A percentile compares a stretch with the other conserved stretches of the same genome.
These are phyloP conservation scores for Xestia rhomboidea DNA, from an alignment of 2,888 invertebrate genomes.

Conservation along the genomic window DNA sequence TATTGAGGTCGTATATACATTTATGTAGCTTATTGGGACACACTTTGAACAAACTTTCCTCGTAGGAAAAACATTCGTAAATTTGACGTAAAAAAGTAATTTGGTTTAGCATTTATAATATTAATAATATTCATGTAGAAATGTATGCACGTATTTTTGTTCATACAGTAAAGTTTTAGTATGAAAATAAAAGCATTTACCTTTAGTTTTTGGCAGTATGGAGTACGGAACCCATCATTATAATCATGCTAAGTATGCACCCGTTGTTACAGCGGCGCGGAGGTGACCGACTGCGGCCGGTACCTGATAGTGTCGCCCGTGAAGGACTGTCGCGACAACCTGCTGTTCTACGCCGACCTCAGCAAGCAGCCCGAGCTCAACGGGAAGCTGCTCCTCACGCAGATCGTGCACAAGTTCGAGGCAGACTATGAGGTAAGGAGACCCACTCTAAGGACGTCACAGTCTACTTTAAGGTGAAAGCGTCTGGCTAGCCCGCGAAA, in stretches of 20 bases:
- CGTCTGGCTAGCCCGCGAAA: no score
- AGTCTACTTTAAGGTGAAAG: neutral
- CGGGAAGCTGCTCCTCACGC: slow-evolving; percentile 92
- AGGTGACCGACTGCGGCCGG: slow-evolving; percentile 97
- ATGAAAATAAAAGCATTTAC: neutral
- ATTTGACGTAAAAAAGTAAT: neutral
- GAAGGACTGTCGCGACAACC: slow-evolving; percentile 97
- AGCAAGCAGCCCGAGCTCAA: slow-evolving; percentile 91
- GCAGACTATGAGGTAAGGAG: slow-evolving; percentile 96
- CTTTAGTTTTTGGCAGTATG: neutral
- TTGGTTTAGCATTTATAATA: neutral
- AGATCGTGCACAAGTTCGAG: slow-evolving; percentile 96
- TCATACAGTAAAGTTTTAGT: neutral
- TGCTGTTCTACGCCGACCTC: slow-evolving; percentile 96
- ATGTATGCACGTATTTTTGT: neutral
- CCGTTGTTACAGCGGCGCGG: slow-evolving; percentile 92
- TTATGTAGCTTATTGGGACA: slow-evolving; percentile 26
- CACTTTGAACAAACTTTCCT: slow-evolving; percentile 62
- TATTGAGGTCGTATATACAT: slow-evolving; percentile 1
- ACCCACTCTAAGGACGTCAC: neutral
- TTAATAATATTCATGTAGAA: neutral
- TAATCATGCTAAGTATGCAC: neutral
- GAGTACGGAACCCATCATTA: neutral
- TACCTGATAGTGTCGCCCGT: slow-evolving; percentile 96
- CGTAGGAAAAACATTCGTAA: neutral